Percentiles rank a stretch among this genome's conserved stretches.
Conservation (phyloP, 2,888 invertebrate genomes). For the Ectropis crepuscularia region DNA sequence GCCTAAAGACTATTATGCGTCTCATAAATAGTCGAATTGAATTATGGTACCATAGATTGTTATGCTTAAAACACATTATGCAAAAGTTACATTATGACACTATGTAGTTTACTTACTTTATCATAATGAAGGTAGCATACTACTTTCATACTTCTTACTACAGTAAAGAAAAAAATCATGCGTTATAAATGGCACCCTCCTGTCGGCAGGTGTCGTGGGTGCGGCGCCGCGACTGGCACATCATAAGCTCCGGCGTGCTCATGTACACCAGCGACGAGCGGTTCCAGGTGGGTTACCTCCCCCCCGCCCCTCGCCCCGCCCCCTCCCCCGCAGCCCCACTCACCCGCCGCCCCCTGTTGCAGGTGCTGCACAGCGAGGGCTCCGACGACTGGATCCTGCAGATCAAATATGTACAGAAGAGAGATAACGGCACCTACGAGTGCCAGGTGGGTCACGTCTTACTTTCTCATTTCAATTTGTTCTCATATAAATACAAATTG, state of each 20-base stretch:
- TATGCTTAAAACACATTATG: too few species aligned
- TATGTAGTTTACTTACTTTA: too few species aligned
- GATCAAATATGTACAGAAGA: constrained; percentile 95
- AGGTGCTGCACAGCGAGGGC: constrained; percentile 92
- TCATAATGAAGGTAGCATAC: too few species aligned
- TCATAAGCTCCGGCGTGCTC: constrained; percentile 94
- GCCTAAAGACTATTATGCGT: too few species aligned
- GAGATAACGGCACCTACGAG: constrained; percentile 96
- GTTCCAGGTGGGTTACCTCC: constrained; percentile 80
- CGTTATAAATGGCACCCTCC: too few species aligned
- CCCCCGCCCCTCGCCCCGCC: not conserved
- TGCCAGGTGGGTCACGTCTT: constrained; percentile 88
- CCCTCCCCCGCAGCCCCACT: not conserved
- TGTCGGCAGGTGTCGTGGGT: constrained; percentile 94
- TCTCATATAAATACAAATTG: too few species aligned
- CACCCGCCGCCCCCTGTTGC: constrained; percentile 18
- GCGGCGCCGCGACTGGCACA: constrained; percentile 96
- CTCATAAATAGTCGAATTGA: too few species aligned
- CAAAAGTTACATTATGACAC: too few species aligned
- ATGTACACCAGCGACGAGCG: constrained; percentile 96
- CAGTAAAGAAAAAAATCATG: too few species aligned
- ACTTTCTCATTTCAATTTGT: too few species aligned
- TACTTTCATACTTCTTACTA: too few species aligned
- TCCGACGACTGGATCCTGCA: constrained; percentile 96
- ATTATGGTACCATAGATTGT: too few species aligned